Base-by-base conservation (phyloP, 2,113 vertebrate species). In the Anser cygnoides region DNA sequence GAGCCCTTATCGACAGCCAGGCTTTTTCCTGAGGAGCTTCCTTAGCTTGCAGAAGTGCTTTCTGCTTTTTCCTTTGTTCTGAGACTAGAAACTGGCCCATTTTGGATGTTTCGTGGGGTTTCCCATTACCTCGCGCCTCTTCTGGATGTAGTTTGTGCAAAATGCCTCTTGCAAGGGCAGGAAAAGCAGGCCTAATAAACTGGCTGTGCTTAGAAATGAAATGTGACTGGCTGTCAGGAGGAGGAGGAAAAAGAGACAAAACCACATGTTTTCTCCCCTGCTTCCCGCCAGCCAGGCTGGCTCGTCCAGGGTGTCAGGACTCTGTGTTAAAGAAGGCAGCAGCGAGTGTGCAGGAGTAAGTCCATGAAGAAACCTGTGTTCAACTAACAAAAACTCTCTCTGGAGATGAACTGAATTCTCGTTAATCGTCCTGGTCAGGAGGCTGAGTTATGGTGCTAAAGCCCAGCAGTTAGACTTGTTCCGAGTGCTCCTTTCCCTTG, bases 1-100 rank as follows among this genome's bases (percentile, higher is more conserved):
- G 19, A 29, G 8, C n/a, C 6, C 0, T 25, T 13, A 13, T 3
- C 1, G 10, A 10, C 33, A 29, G 55, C 39, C 4, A 0, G 25
- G 28, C 14, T 43, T 13, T 31, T 74, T 55, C 91, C 61, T 41
- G n/a, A 43, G 57, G 35, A 63, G 41, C 74, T 63, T 52, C 52
- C 9, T 78, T 31, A n/a, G 28, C 70, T 70, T 22, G 35, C 50
- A 31, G 19, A 9, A n/a, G 17, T 2, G 22, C 33, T 33, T 41
- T 2, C 1, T 62, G 18, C 79, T 33, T 31, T 52, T 37, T 20
- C 5, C 43, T 61, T 43, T 39, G 7, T 49, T 35, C 43, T 5
- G 39, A 43, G 49, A 14, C 25, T 28, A 39, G 54, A 65, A 49
- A 1, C 2, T 3, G 1, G 17, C 59, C 0, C 0, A 4, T 10